These are phyloP conservation scores for Turdus rufiventris DNA, from an alignment of 2,113 vertebrate species.

Conservation along the genomic window DNA sequence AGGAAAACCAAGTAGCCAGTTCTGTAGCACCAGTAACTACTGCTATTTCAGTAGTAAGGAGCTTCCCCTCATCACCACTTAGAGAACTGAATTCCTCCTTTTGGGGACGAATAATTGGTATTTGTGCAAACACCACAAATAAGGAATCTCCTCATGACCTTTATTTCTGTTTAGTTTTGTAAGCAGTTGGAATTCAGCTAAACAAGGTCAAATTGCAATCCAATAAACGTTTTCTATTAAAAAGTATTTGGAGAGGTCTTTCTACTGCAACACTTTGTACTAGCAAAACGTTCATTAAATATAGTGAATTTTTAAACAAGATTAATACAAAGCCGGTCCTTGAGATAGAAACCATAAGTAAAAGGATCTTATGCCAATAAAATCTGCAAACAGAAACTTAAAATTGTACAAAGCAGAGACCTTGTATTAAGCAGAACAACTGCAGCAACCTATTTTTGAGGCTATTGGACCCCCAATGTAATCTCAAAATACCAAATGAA, in stretches of 20 bases:
- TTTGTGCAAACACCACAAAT: neutral
- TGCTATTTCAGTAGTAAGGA: neutral
- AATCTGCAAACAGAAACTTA: neutral
- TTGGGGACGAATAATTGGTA: neutral
- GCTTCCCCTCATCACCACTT: neutral
- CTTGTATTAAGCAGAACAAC: neutral
- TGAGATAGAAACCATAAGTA: neutral
- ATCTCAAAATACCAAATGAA: neutral
- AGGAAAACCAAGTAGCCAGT: neutral
- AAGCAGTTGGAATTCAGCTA: neutral
- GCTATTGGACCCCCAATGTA: neutral
- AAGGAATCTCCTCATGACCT: neutral
- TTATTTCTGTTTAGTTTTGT: neutral
- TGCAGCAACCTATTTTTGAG: neutral
- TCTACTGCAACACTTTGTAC: slow-evolving; percentile 15
- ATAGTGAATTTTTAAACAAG: neutral
- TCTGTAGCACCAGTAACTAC: neutral
- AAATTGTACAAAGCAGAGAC: slow-evolving; percentile 8
- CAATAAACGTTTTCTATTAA: neutral
- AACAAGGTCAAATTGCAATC: neutral
- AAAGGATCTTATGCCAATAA: neutral
- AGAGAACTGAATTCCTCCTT: neutral
- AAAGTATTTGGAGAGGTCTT: neutral
- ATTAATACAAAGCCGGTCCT: slow-evolving; percentile 10
- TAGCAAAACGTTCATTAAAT: slow-evolving; percentile 18